Percentiles rank a stretch among this genome's conserved stretches.
These are phyloP conservation scores for Cosmopolites sordidus DNA, from an alignment of 2,888 invertebrate species.

Conservation along the genomic window DNA sequence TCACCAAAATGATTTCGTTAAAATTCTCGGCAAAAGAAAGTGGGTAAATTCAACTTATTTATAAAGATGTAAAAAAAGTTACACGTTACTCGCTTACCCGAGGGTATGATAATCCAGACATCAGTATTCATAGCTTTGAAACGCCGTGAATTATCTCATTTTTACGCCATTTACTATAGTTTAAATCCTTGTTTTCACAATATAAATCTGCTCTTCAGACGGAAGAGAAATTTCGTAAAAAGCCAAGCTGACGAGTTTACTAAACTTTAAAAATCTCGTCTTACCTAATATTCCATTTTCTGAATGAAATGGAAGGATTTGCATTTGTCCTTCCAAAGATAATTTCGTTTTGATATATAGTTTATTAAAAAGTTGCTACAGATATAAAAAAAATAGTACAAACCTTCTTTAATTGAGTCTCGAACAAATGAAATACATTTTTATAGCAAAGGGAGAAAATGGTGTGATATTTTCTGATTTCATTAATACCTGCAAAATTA, in stretches of 20 bases:
- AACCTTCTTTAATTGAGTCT: no score
- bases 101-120: constrained; percentile 32
- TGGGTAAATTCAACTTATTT: constrained; percentile 1
- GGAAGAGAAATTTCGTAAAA: neutral
- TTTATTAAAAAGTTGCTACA: no score
- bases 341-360: no score
- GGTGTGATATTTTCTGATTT: no score
- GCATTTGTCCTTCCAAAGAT: no score
- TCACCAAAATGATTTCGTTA: neutral
- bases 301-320: no score
- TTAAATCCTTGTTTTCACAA: constrained; percentile 21
- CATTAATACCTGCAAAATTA: no score
- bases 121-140: constrained; percentile 36
- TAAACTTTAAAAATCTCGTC: no score
- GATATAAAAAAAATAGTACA: no score
- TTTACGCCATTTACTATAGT: constrained; percentile 24
- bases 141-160: constrained; percentile 30
- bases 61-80: constrained; percentile 15
- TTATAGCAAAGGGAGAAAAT: no score
- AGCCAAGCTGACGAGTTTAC: neutral
- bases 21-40: neutral
- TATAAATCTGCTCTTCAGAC: constrained; percentile 7
- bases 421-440: no score
- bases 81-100: constrained; percentile 21
- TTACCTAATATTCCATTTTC: no score